phyloP scores from a whole-genome alignment of 2,888 invertebrate species.

The Drosophila borealis region DNA sequence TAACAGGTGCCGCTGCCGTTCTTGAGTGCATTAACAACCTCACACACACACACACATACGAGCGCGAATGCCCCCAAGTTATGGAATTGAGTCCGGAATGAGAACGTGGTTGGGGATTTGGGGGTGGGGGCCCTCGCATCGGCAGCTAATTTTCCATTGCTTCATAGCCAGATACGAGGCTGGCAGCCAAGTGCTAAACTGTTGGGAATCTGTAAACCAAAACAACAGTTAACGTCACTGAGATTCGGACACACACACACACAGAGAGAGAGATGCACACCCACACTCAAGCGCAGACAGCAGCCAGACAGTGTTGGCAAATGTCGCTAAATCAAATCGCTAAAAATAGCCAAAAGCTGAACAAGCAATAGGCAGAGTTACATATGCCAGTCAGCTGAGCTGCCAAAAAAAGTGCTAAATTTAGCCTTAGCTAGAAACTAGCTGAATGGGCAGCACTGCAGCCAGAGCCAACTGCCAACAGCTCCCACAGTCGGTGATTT shows the following conservation, averaged over 20 bases:
- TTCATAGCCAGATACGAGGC: constrained; percentile 21
- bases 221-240: constrained; percentile 58
- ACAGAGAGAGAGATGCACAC: neutral
- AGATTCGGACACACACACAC: constrained; percentile 29
- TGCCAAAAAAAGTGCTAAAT: too few relatives aligned
- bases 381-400: too few relatives aligned
- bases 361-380: too few relatives aligned
- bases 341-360: too few relatives aligned
- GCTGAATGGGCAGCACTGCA: too few relatives aligned
- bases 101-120: constrained; percentile 1
- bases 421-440: too few relatives aligned
- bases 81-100: constrained; percentile 32
- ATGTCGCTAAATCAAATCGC: too few relatives aligned
- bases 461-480: constrained; percentile 1
- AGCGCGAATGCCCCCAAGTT: constrained; percentile 34
- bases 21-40: constrained; percentile 53
- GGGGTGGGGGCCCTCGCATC: constrained; percentile 8
- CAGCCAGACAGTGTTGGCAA: neutral
- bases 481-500: constrained; percentile 59
- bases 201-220: constrained; percentile 51
- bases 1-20: constrained; percentile 67
- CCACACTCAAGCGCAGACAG: neutral
- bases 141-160: constrained; percentile 55
- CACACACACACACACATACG: constrained; percentile 18
- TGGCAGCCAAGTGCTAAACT: constrained; percentile 46